Conservation (phyloP, 2,888 invertebrate species). For the Synergus umbraculus region DNA sequence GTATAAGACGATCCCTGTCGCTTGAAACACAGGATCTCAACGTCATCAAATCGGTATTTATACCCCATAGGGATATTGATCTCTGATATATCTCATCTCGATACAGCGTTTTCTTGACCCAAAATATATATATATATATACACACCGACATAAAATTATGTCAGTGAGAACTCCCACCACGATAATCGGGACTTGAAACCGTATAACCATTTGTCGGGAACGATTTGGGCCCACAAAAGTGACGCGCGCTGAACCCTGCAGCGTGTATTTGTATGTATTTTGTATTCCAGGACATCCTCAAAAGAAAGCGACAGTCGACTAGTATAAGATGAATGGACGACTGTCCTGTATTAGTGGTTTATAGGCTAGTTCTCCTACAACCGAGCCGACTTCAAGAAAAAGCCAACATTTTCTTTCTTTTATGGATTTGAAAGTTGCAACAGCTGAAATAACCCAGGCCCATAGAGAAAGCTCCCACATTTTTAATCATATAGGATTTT, state of each 20-base stretch:
- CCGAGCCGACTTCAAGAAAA: conserved; percentile 38
- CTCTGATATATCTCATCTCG: conserved; percentile 41
- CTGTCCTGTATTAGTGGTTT: conserved; percentile 55
- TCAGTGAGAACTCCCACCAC: conserved; percentile 38
- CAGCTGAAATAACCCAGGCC: conserved; percentile 14
- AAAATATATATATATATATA: conserved; percentile 37
- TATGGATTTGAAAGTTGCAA: conserved; percentile 13
- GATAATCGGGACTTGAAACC: conserved; percentile 21
- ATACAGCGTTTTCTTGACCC: conserved; percentile 47
- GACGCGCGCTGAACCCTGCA: conserved; percentile 44
- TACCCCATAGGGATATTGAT: conserved; percentile 43
- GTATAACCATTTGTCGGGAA: conserved; percentile 53
- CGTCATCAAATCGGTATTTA: conserved; percentile 19
- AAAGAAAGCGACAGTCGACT: conserved; percentile 45
- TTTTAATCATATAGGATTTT: not conserved
- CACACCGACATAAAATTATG: conserved; percentile 18
- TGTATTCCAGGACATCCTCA: conserved; percentile 42
- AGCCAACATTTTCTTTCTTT: conserved; percentile 42
- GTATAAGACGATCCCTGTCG: not conserved
- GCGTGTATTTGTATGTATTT: conserved; percentile 8
- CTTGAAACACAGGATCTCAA: not conserved
- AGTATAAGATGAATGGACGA: conserved; percentile 45
- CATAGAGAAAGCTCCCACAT: conserved; percentile 38
- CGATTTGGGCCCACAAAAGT: conserved; percentile 51
- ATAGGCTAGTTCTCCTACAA: conserved; percentile 58